These are phyloP conservation scores for Pteria penguin DNA, from an alignment of 2,888 invertebrate species.

Conservation along the genomic window DNA sequence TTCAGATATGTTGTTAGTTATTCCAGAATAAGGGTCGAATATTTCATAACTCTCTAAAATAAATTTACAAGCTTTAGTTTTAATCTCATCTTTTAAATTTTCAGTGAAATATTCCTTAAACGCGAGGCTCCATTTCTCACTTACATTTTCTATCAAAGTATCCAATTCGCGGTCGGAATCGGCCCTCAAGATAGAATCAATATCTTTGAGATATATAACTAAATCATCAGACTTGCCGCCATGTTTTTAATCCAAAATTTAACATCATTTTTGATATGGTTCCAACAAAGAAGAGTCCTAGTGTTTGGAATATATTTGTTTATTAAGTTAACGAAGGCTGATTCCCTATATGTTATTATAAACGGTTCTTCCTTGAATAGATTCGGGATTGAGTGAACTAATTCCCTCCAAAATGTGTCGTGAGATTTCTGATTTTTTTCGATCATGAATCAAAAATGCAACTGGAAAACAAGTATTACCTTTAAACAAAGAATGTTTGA, in stretches of 20 bases:
- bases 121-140: too few relatives aligned
- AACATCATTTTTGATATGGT: slow-evolving; percentile 4
- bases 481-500: slow-evolving; percentile 17
- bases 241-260: slow-evolving; percentile 8
- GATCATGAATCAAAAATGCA: slow-evolving; percentile 13
- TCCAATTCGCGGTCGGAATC: too few relatives aligned
- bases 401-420: slow-evolving; percentile 13
- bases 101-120: too few relatives aligned
- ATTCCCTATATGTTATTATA: slow-evolving; percentile 10
- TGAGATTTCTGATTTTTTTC: slow-evolving; percentile 2
- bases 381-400: not conserved
- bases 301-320: not conserved
- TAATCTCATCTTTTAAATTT: too few relatives aligned
- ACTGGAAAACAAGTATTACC: not conserved
- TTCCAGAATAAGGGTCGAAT: too few relatives aligned
- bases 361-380: not conserved
- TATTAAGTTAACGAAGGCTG: slow-evolving; percentile 1
- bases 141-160: too few relatives aligned
- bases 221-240: not conserved
- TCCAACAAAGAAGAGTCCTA: slow-evolving; percentile 1
- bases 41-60: too few relatives aligned
- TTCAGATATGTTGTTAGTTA: too few relatives aligned
- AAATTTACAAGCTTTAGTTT: too few relatives aligned
- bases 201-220: not conserved
- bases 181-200: too few relatives aligned